Evolutionary conservation across 1,140 invertebrate genomes (phyloP).

Genomic region (Trichonephila inaurata): DNA sequence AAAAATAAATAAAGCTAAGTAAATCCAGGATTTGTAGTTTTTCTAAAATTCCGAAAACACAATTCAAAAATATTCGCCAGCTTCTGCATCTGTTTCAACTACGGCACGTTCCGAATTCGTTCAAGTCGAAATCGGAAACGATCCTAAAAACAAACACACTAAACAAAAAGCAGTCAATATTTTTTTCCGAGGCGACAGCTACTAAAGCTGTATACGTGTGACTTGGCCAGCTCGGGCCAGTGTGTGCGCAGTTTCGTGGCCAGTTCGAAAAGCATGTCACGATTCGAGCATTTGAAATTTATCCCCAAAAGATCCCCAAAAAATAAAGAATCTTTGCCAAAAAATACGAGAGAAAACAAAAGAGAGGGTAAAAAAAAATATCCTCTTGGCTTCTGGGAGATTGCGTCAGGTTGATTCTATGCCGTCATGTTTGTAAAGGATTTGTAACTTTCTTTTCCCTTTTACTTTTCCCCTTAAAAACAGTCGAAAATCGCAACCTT

Average conservation of each 20-base stretch:
- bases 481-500: conserved; percentile 62
- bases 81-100: conserved; percentile 6
- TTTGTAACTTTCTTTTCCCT: conserved; percentile 43
- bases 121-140: conserved; percentile 13
- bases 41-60: neutral
- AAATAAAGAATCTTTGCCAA: conserved; percentile 25
- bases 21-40: conserved; percentile 21
- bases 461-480: conserved; percentile 43
- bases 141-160: neutral
- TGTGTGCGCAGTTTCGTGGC: neutral
- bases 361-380: neutral
- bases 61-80: conserved; percentile 4
- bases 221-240: conserved; percentile 16
- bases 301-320: conserved; percentile 50
- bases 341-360: conserved; percentile 26
- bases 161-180: conserved; percentile 5
- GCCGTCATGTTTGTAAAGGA: conserved; percentile 48
- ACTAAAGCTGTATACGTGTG: conserved; percentile 33
- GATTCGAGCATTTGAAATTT: conserved; percentile 59
- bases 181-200: conserved; percentile 28
- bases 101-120: conserved; percentile 1
- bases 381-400: conserved; percentile 17
- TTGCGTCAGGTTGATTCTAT: conserved; percentile 46
- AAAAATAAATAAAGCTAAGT: neutral
- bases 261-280: conserved; percentile 56